Base-by-base conservation (phyloP, 1,140 invertebrate species). In the Melitaea cinxia region DNA sequence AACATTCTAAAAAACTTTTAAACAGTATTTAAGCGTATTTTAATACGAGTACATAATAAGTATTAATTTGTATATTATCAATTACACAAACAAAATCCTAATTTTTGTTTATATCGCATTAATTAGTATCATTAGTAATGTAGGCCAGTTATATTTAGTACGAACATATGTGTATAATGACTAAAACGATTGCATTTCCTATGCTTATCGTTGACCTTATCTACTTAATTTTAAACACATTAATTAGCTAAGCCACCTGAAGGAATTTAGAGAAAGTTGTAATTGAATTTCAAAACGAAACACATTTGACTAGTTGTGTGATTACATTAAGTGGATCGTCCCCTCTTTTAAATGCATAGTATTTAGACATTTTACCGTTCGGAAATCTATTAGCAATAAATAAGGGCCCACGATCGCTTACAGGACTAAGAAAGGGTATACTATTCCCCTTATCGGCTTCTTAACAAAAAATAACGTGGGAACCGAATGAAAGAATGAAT, bases 341-440 rank as follows among this genome's bases (percentile, higher is more conserved):
- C 80, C 77, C 74, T 79, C 56, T 64, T 80, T 72, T 74, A 78
- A 83, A 83, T 78, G 75, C 78, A 84, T 71, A 72, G 75, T 76
- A 72, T 73, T 77, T 68, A 76, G 75, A 80, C 73, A 75, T 75
- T 80, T 69, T 68, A 81, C 79, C 72, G 71, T 82, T 83, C 75
- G 75, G 70, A 87, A 86, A 85, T 88, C 82, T 88, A 88, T 89
- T 88, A 89, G 82, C 77, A 85, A 88, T 88, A 88, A 88, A 88
- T 87, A 85, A 89, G 78, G 78, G 74, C 72, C 78, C 76, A 78
- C 80, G 82, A 83, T 82, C 80, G 78, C 78, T 82, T 83, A 78
- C 77, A 79, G 75, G 76, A 80, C 82, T 81, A 80, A 82, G 78
- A 83, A 90, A 90, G 83, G 88, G 88, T 86, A 84, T 74, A 77